These are phyloP conservation scores for Creontiades dilutus DNA, from an alignment of 2,888 invertebrate species.

Conservation along the genomic window DNA sequence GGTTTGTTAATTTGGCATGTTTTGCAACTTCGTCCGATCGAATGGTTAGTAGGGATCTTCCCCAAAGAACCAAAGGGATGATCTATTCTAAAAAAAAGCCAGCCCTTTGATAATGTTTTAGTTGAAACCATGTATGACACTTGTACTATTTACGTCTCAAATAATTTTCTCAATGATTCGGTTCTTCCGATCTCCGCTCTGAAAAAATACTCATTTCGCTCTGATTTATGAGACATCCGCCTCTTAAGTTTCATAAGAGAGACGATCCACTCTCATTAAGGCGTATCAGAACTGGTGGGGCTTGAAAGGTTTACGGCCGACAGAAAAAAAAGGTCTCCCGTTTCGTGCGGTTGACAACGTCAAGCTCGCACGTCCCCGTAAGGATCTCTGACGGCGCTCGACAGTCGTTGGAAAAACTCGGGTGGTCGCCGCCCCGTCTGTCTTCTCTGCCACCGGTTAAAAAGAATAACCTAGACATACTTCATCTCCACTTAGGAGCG, in stretches of 20 bases:
- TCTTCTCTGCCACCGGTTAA: conserved; percentile 38
- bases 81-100: too few relatives aligned
- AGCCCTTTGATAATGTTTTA: not conserved
- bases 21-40: too few relatives aligned
- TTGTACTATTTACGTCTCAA: conserved; percentile 25
- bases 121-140: not conserved
- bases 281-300: conserved; percentile 20
- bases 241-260: conserved; percentile 37
- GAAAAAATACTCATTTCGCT: not conserved
- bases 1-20: too few relatives aligned
- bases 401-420: conserved; percentile 45
- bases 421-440: conserved; percentile 9
- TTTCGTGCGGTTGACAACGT: conserved; percentile 55
- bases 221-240: conserved; percentile 34
- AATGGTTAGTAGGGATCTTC: too few relatives aligned
- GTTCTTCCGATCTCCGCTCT: not conserved
- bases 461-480: conserved; percentile 55
- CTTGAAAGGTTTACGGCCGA: not conserved
- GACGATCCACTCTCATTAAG: conserved; percentile 49
- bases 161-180: conserved; percentile 10
- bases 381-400: conserved; percentile 42
- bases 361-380: conserved; percentile 20
- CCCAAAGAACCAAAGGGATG: too few relatives aligned
- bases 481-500: conserved; percentile 67
- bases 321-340: conserved; percentile 46